These are phyloP conservation scores for Ramphastos sulfuratus DNA, from an alignment of 2,113 vertebrate genomes.

Conservation along the genomic window DNA sequence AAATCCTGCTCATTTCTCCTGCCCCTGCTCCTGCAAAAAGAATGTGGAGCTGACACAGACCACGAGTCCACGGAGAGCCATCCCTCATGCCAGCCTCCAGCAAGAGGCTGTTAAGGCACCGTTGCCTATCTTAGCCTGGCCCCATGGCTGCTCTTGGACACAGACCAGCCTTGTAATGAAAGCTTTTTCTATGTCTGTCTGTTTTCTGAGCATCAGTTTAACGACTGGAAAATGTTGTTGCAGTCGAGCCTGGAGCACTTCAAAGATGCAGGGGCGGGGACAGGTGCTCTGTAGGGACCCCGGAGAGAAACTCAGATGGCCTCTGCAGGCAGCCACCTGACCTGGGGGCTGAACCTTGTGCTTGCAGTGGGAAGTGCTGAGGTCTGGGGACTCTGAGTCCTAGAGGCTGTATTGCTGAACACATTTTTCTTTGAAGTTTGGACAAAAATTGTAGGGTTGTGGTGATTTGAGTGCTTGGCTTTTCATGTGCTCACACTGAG, in stretches of 20 bases:
- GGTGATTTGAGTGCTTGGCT: not conserved
- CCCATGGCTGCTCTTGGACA: not conserved
- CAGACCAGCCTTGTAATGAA: conserved; percentile 7
- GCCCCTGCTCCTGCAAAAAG: not conserved
- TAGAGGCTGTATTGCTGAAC: not conserved
- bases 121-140: not conserved
- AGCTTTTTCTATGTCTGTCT: not conserved
- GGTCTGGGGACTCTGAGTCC: not conserved
- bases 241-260: not conserved
- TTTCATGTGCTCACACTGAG: not conserved
- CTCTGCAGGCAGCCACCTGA: not conserved
- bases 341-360: fast-evolving
- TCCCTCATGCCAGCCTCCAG: not conserved
- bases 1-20: not conserved
- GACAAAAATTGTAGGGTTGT: not conserved
- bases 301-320: not conserved
- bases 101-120: not conserved
- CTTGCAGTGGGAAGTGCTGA: not conserved
- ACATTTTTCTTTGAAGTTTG: not conserved
- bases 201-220: conserved; percentile 14
- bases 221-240: conserved; percentile 32
- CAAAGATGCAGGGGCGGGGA: not conserved
- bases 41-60: not conserved
- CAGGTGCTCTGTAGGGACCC: not conserved
- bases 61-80: not conserved